phyloP scores from a whole-genome alignment of 2,113 vertebrate genomes.

The Embiotoca jacksoni region DNA sequence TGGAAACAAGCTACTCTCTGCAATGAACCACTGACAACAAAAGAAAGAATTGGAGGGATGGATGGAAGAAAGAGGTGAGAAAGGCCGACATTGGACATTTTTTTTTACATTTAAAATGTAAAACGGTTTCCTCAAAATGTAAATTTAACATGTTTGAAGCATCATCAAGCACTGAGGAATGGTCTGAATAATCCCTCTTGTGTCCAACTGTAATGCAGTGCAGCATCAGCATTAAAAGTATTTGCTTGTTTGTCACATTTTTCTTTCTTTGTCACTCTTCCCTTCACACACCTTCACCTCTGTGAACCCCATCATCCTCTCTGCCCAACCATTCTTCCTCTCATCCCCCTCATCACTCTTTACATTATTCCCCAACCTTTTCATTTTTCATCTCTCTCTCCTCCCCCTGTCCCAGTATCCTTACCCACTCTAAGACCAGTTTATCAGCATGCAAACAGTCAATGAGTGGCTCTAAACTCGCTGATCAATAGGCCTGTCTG shows the following conservation, averaged over 20 bases:
- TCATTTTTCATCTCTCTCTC: constrained; percentile 9
- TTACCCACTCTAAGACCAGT: constrained; percentile 38
- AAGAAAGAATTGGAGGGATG: constrained; percentile 49
- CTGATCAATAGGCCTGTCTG: constrained; percentile 44
- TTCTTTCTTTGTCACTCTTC: not conserved
- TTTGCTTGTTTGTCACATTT: constrained; percentile 23
- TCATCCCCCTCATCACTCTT: not conserved
- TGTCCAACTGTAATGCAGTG: constrained; percentile 6
- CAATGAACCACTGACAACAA: constrained; percentile 64
- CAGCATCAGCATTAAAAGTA: constrained; percentile 17
- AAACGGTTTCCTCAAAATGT: not conserved
- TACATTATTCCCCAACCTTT: not conserved
- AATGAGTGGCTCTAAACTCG: constrained; percentile 43
- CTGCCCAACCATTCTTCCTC: not conserved
- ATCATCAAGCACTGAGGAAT: not conserved
- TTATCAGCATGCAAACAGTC: constrained; percentile 42
- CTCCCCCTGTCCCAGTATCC: not conserved
- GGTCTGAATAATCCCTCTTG: not conserved
- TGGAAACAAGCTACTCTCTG: constrained; percentile 78
- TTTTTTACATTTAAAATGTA: not conserved
- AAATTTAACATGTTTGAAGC: not conserved
- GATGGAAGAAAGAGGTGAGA: constrained; percentile 23
- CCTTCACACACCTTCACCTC: not conserved
- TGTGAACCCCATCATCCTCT: not conserved
- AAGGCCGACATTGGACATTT: not conserved